A percentile compares a stretch with the other conserved stretches of the same genome.
These are phyloP conservation scores for Clarias platycephalus DNA, from an alignment of 2,797 vertebrate species.

Conservation along the genomic window DNA sequence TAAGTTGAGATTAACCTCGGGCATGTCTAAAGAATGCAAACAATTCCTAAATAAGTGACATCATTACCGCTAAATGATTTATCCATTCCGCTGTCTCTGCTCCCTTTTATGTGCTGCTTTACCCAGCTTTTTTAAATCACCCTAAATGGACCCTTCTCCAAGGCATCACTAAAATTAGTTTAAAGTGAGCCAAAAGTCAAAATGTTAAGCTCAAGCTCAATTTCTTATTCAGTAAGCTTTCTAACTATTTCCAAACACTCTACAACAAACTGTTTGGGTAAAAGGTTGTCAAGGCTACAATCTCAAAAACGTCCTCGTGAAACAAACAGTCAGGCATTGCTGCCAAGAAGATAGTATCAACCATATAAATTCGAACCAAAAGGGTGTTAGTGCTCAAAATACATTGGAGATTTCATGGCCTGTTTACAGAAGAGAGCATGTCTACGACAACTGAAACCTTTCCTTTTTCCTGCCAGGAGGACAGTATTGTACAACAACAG, in stretches of 20 bases:
- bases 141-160: background rate
- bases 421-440: slow-evolving; percentile 37
- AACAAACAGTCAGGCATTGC: background rate
- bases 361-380: background rate
- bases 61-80: background rate
- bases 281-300: background rate
- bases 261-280: background rate
- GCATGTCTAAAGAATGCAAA: background rate
- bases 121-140: background rate
- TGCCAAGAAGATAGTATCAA: background rate
- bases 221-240: slow-evolving; percentile 1
- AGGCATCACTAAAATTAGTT: background rate
- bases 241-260: slow-evolving; percentile 3
- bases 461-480: slow-evolving; percentile 61
- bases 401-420: background rate
- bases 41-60: background rate
- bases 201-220: background rate
- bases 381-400: background rate
- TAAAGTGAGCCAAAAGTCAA: background rate
- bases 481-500: slow-evolving; percentile 68
- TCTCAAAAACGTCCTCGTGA: background rate
- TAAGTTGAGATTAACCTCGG: background rate
- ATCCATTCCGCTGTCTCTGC: background rate
- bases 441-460: slow-evolving; percentile 58
- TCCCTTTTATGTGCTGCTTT: background rate